Conservation (phyloP, 1,140 invertebrate species). For the Ceratoteleas bidentatus region DNA sequence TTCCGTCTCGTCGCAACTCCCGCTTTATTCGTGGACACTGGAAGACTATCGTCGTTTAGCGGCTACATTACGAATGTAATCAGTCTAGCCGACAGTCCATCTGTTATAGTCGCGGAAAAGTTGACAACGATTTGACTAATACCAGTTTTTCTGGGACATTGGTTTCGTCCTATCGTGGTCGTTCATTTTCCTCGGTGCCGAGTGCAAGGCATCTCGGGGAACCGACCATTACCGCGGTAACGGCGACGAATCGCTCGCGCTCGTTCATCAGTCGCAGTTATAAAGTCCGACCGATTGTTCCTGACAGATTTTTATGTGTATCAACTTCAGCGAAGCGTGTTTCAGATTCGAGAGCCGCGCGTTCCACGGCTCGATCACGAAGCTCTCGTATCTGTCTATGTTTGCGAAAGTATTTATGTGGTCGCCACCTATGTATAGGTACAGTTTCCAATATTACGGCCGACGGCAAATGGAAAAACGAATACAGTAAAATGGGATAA, state of each 20-base stretch:
- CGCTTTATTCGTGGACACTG: not conserved
- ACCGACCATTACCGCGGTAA: slow-evolving; percentile 34
- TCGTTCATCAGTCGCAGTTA: slow-evolving; percentile 61
- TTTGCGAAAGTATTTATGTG: slow-evolving; percentile 66
- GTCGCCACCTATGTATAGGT: slow-evolving; percentile 50
- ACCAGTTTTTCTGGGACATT: not conserved
- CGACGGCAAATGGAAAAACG: slow-evolving; percentile 56
- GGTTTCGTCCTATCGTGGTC: not conserved
- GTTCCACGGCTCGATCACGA: slow-evolving; percentile 44
- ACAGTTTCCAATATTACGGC: slow-evolving; percentile 66
- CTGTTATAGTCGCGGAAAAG: not conserved
- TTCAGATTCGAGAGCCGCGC: slow-evolving; percentile 53
- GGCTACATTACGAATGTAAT: no score
- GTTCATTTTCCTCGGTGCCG: slow-evolving; percentile 9
- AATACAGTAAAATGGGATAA: slow-evolving; percentile 48
- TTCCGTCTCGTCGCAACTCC: not conserved
- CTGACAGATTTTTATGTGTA: slow-evolving; percentile 68
- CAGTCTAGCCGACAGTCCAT: not conserved
- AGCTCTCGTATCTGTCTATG: slow-evolving; percentile 57
- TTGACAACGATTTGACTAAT: not conserved
- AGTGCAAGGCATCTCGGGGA: slow-evolving; percentile 17
- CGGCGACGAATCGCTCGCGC: slow-evolving; percentile 36
- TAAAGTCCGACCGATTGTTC: slow-evolving; percentile 60
- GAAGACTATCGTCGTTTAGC: no score
- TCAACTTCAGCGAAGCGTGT: slow-evolving; percentile 61